These are phyloP conservation scores for Argyrosomus japonicus DNA, from an alignment of 2,113 vertebrate genomes.

Conservation along the genomic window DNA sequence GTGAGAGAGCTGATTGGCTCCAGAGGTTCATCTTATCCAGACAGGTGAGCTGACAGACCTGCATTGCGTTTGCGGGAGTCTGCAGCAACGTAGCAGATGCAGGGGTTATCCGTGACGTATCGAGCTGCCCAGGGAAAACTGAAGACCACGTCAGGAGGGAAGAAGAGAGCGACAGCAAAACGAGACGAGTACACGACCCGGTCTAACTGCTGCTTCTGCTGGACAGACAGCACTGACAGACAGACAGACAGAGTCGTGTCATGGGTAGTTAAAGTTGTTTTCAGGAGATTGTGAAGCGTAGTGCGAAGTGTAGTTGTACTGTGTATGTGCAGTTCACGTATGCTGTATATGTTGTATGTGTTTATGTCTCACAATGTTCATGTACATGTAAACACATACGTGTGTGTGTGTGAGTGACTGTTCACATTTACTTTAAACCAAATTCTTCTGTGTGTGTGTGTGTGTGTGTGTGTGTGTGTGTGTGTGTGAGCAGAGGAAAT, in stretches of 20 bases:
- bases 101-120: conserved; percentile 88
- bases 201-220: conserved; percentile 87
- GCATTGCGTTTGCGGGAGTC: conserved; percentile 91
- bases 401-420: too few relatives aligned
- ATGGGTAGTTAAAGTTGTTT: too few relatives aligned
- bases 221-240: conserved; percentile 87
- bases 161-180: conserved; percentile 94
- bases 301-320: too few relatives aligned
- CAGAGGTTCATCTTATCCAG: not conserved
- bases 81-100: conserved; percentile 91
- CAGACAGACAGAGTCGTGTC: conserved; percentile 72
- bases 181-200: conserved; percentile 91
- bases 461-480: too few relatives aligned
- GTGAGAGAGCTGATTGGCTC: not conserved
- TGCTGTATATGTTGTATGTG: too few relatives aligned
- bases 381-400: too few relatives aligned
- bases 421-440: too few relatives aligned
- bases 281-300: too few relatives aligned
- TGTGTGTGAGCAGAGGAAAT: conserved; percentile 48
- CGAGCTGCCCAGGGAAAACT: conserved; percentile 88
- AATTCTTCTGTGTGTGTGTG: too few relatives aligned
- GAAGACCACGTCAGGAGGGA: conserved; percentile 84
- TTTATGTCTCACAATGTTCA: too few relatives aligned
- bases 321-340: too few relatives aligned
- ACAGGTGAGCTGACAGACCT: conserved; percentile 80